These are phyloP conservation scores for Lepidurus apus DNA, from an alignment of 1,140 invertebrate species.

Conservation along the genomic window DNA sequence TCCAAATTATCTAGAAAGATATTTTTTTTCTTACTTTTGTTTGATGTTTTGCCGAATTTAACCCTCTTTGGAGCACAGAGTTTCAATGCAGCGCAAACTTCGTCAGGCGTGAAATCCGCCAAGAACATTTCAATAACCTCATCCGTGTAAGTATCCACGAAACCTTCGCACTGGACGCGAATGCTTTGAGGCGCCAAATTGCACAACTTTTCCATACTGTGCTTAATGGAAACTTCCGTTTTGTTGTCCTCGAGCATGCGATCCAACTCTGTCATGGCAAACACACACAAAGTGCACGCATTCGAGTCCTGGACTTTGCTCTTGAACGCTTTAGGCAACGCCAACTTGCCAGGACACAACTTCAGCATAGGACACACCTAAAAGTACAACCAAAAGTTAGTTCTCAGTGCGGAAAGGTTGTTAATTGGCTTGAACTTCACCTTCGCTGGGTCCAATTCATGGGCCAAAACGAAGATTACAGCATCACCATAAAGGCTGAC, in stretches of 20 bases:
- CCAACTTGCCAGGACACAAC: slow-evolving; percentile 50
- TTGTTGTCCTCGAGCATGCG: slow-evolving; percentile 60
- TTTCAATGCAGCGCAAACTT: slow-evolving; percentile 69
- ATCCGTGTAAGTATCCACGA: slow-evolving; percentile 68
- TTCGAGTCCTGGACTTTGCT: slow-evolving; percentile 46
- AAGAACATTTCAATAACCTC: slow-evolving; percentile 70
- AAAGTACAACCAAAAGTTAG: no score
- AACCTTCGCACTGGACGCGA: slow-evolving; percentile 60
- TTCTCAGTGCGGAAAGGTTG: background rate
- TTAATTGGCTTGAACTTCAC: slow-evolving; percentile 44
- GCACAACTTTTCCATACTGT: slow-evolving; percentile 67
- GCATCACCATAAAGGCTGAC: slow-evolving; percentile 68
- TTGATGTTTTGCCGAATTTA: background rate
- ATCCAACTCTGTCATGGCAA: slow-evolving; percentile 66
- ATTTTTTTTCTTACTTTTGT: background rate
- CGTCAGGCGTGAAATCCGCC: slow-evolving; percentile 66
- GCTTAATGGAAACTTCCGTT: slow-evolving; percentile 64
- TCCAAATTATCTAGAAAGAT: no score
- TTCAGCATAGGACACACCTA: slow-evolving; percentile 58
- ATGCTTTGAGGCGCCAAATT: slow-evolving; percentile 58
- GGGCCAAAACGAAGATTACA: slow-evolving; percentile 67
- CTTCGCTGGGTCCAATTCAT: slow-evolving; percentile 70
- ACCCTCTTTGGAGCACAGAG: slow-evolving; percentile 50
- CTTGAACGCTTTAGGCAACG: slow-evolving; percentile 40
- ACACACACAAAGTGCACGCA: slow-evolving; percentile 70